Base-by-base conservation (phyloP, 2,888 invertebrate genomes). In the Tiliacea aurago region DNA sequence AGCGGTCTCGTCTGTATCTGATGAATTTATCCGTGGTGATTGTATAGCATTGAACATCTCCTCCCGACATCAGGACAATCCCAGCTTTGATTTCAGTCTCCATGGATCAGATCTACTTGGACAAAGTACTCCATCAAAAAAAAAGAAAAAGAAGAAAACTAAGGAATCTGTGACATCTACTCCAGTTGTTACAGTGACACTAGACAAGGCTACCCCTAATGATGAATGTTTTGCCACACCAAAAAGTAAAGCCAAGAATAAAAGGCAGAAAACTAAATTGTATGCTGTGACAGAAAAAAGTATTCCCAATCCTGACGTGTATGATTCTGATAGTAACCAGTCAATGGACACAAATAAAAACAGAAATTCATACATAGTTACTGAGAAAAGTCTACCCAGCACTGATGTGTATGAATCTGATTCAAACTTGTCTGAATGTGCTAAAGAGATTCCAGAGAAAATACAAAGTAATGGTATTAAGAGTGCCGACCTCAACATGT, bases 401-500 rank as follows among this genome's bases (percentile, higher is more conserved):
- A 86, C 94, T 61, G 97, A 97, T 92, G 95, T 97, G 10, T 97
- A 97, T 79, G 96, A 96, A 89, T 97, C 97, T 58, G 97, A 97
- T 85, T 97, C 97, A 6, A 95, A 91, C 80, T 90, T 92, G 70
- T 91, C 93, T 20, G 94, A 93, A 84, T 88, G 85, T 70, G 73
- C 84, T 37, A 90, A 90, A 87, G 88, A 90, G 73, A 65, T 56
- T 20, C 58, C 76, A 15, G 75, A 82, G 74, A 65, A 56, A 64
- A 76, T 76, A 59, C 76, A 76, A 64, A 87, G 77, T 65, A 87
- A 80, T 64, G 87, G 89, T 76, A 74, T 85, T 28, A 89, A 89
- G n/a, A 90, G 78, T 67, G 89, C 91, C 2, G 88, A 92, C 51
- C 89, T 86, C 67, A 89, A 78, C 77, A 67, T 65, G 23, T 86